Conservation (phyloP, 2,888 invertebrate species). For the Oscheius onirici region DNA sequence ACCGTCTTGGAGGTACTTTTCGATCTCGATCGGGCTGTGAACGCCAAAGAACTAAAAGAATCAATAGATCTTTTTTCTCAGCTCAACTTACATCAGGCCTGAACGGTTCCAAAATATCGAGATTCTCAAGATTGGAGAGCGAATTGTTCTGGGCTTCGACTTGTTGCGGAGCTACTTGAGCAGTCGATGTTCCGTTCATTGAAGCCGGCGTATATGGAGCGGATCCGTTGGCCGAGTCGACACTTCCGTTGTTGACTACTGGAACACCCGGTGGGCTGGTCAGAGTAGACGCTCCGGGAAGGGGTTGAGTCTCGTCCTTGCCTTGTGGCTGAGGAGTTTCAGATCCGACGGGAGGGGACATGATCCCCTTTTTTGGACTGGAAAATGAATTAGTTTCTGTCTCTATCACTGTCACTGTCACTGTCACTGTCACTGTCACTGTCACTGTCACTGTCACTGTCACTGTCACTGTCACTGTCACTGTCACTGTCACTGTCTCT, state of each 20-base stretch:
- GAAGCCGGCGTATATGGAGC: slow-evolving; percentile 36
- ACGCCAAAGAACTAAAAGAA: slow-evolving; percentile 1
- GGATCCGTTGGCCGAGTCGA: slow-evolving; percentile 24
- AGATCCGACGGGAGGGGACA: slow-evolving; percentile 17
- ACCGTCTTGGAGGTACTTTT: slow-evolving; percentile 10
- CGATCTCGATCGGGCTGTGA: slow-evolving; percentile 1
- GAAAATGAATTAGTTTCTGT: no score
- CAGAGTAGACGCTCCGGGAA: not conserved
- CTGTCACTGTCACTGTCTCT: not conserved
- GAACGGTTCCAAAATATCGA: slow-evolving; percentile 22
- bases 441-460: not conserved
- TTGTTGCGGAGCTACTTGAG: not conserved
- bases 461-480: not conserved
- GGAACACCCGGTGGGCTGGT: slow-evolving; percentile 7
- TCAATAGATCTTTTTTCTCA: not conserved
- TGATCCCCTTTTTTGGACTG: slow-evolving; percentile 30
- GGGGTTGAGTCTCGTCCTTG: slow-evolving; percentile 2
- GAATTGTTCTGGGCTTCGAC: slow-evolving; percentile 9
- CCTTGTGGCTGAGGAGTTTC: slow-evolving; percentile 19
- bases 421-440: not conserved
- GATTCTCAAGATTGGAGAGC: not conserved
- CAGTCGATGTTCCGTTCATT: slow-evolving; percentile 18
- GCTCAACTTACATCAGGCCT: slow-evolving; percentile 6
- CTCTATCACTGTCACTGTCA: not conserved
- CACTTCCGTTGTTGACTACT: slow-evolving; percentile 30